These are phyloP conservation scores for Gryllus bimaculatus DNA, from an alignment of 1,140 invertebrate genomes.

Conservation along the genomic window DNA sequence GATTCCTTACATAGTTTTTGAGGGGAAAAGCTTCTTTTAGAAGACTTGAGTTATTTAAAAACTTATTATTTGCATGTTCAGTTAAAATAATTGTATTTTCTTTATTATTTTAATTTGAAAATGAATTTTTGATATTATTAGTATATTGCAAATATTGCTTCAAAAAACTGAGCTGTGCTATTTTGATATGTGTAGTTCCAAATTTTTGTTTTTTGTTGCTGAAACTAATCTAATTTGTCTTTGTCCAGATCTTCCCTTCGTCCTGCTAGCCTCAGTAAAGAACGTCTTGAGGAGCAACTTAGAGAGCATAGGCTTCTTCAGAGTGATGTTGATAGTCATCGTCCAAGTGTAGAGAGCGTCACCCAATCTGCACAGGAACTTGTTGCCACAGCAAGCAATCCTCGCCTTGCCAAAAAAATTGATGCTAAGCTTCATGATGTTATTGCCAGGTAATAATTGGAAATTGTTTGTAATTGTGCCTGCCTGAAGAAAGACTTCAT, in stretches of 20 bases:
- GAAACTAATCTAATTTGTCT: conserved; percentile 8
- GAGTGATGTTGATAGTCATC: conserved; percentile 75
- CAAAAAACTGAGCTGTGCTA: too few relatives aligned
- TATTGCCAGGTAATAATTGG: conserved; percentile 38
- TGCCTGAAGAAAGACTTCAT: background rate
- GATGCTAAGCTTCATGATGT: conserved; percentile 81
- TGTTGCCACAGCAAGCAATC: conserved; percentile 69
- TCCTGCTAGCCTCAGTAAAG: conserved; percentile 78
- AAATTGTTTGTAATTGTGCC: background rate
- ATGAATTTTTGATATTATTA: too few relatives aligned
- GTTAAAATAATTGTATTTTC: too few relatives aligned
- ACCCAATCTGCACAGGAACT: conserved; percentile 68
- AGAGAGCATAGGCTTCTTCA: conserved; percentile 70
- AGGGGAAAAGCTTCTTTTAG: too few relatives aligned
- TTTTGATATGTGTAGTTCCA: too few relatives aligned
- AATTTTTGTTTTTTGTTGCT: background rate
- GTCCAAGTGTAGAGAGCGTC: conserved; percentile 73
- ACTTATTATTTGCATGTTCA: too few relatives aligned
- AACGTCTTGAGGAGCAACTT: conserved; percentile 81
- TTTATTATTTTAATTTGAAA: too few relatives aligned
- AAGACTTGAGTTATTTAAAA: too few relatives aligned
- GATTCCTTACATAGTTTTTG: background rate
- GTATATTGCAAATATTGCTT: too few relatives aligned
- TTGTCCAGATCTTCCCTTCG: conserved; percentile 51
- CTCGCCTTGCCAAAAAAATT: conserved; percentile 78